Evolutionary conservation across 2,888 invertebrate species (phyloP), one percentile per base, ranked within the genome.

Genomic region (Parnassius orleans): DNA sequence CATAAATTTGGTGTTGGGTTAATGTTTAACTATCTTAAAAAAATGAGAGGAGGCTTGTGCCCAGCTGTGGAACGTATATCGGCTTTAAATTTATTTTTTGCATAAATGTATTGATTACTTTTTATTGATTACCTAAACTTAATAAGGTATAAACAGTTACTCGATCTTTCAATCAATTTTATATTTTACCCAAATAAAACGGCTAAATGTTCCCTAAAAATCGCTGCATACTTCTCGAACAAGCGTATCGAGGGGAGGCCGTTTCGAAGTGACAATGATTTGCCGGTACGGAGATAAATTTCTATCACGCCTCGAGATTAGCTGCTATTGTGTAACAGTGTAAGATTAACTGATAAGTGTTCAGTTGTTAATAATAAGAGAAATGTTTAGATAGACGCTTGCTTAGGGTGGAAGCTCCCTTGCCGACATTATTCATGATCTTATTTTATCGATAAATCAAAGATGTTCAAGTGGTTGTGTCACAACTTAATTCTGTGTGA

Each of bases 331-430:
- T 90, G 75, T 71, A 72, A 75, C 81, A 74, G 87, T 86, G 87
- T 86, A 87, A 90, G 90, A 91, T 91, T 90, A 90, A 88, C 86
- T 87, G 90, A 91, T 91, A 90, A 90, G 90, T 90, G 87, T 84
- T 82, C 83, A 71, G 83, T 85, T 77, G 84, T 84, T 87, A 90
- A 89, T 90, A 90, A 90, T 90, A 90, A 84, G 71, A 81, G 74
- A 73, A 75, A 85, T 88, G 87, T 88, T 86, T 86, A 74, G 80
- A 79, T 80, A 76, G 72, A 63, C 62, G 70, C 68, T 70, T 70
- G 72, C 72, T 71, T 75, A 70, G 77, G 81, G 80, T 72, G 70
- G 69, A 69, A 62, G 66, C 71, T 71, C 75, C 76, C 72, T 68
- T 65, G 62, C 72, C 72, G 72, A 75, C 77, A 80, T 78, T 80